Conservation (phyloP, 2,888 invertebrate species). For the Pimpla rufipes region DNA sequence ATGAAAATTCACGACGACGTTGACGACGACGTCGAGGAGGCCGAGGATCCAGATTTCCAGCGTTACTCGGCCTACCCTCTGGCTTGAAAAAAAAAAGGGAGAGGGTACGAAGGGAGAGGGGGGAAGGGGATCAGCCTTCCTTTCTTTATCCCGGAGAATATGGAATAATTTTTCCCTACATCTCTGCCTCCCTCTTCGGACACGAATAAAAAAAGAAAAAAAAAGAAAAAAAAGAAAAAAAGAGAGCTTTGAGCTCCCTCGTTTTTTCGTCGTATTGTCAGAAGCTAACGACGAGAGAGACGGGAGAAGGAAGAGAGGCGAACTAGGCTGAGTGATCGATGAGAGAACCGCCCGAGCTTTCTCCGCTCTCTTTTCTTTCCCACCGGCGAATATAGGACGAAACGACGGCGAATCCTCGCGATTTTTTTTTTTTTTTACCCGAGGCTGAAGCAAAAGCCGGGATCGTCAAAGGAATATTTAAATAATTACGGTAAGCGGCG, state of each 20-base stretch:
- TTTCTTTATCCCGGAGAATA: slow-evolving; percentile 34
- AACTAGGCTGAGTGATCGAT: slow-evolving; percentile 65
- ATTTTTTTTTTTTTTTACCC: too few relatives aligned
- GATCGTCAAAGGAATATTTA: slow-evolving; percentile 63
- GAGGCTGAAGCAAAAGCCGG: too few relatives aligned
- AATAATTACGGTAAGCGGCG: slow-evolving; percentile 16
- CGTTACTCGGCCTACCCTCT: slow-evolving; percentile 37
- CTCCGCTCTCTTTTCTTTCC: slow-evolving; percentile 22
- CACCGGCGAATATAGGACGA: neutral
- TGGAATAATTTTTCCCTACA: slow-evolving; percentile 49
- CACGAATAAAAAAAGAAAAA: too few relatives aligned
- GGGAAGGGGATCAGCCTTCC: neutral
- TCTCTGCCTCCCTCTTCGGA: neutral
- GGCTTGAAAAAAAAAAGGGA: neutral
- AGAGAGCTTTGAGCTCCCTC: neutral
- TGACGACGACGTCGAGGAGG: slow-evolving; percentile 34
- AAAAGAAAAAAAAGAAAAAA: too few relatives aligned
- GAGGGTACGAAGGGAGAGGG: too few relatives aligned
- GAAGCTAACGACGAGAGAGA: slow-evolving; percentile 37
- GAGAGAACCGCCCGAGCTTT: slow-evolving; percentile 37
- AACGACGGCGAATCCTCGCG: neutral
- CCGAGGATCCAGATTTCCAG: slow-evolving; percentile 42
- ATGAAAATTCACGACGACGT: slow-evolving; percentile 47
- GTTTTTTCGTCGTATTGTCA: slow-evolving; percentile 57
- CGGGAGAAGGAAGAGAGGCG: neutral